Conservation (phyloP, 1,140 invertebrate species). For the Drosophila littoralis region DNA sequence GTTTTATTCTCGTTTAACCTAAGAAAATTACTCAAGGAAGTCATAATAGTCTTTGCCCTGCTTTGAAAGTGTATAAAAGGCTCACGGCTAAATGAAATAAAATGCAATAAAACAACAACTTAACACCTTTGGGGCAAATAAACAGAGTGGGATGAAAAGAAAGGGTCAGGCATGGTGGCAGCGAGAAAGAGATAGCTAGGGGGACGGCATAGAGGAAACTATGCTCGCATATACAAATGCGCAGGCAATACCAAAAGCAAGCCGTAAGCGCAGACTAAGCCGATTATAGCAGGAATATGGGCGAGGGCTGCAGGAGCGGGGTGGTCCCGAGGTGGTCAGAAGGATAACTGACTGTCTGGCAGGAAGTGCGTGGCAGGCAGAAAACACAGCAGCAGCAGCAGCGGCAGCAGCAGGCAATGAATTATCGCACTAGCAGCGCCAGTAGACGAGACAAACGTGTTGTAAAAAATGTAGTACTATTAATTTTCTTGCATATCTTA, state of each 20-base stretch:
- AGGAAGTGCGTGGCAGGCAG: constrained; percentile 73
- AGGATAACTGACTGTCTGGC: constrained; percentile 37
- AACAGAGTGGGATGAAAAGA: constrained; percentile 9
- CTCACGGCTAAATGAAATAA: constrained; percentile 49
- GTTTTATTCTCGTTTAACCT: constrained; percentile 1
- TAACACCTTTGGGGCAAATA: constrained; percentile 55
- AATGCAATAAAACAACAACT: constrained; percentile 57
- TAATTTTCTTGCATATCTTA: constrained; percentile 82
- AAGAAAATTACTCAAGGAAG: constrained; percentile 11
- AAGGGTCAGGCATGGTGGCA: not conserved
- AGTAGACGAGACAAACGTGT: constrained; percentile 80
- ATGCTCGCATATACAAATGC: constrained; percentile 56
- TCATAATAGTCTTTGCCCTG: constrained; percentile 30
- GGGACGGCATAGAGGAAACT: constrained; percentile 22
- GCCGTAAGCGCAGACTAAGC: constrained; percentile 81
- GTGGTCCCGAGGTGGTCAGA: constrained; percentile 1
- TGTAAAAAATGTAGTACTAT: constrained; percentile 82
- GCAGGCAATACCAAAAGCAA: constrained; percentile 80
- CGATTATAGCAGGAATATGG: constrained; percentile 78
- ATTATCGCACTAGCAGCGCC: constrained; percentile 76
- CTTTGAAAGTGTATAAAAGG: constrained; percentile 35
- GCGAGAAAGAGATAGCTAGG: not conserved
- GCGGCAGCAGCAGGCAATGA: constrained; percentile 62
- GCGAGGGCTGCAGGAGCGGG: not conserved
- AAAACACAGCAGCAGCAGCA: constrained; percentile 21